phyloP scores from a whole-genome alignment of 2,113 vertebrate species.

The Cyanocitta stelleri region DNA sequence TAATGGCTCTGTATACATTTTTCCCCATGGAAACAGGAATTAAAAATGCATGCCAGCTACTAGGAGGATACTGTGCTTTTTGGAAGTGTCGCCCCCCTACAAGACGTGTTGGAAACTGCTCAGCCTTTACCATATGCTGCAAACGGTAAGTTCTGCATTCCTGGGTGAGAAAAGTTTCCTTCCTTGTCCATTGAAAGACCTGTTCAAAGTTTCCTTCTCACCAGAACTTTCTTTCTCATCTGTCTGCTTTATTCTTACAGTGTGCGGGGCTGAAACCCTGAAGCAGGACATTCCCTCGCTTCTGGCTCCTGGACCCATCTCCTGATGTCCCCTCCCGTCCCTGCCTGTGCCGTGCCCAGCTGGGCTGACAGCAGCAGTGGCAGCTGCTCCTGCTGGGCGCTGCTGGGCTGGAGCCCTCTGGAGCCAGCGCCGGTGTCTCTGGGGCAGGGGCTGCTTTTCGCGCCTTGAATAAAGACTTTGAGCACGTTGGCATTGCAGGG shows the following conservation, averaged over 20 bases:
- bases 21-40: too few relatives aligned
- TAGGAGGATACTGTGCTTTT: background rate
- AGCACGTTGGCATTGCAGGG: background rate
- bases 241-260: background rate
- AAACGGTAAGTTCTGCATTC: background rate
- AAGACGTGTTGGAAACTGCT: background rate
- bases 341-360: background rate
- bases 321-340: background rate
- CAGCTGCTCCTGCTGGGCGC: background rate
- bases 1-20: background rate
- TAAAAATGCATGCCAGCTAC: background rate
- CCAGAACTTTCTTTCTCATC: background rate
- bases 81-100: background rate
- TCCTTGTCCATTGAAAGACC: background rate
- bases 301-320: background rate
- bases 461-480: background rate
- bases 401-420: background rate
- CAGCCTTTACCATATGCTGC: background rate
- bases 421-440: background rate
- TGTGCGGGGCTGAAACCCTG: fast-evolving
- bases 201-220: background rate
- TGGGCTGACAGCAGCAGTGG: background rate
- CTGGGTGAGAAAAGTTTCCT: background rate
- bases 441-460: background rate
- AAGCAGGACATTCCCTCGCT: too few relatives aligned